phyloP scores from a whole-genome alignment of 2,888 invertebrate genomes.

The Orgyia antiqua region DNA sequence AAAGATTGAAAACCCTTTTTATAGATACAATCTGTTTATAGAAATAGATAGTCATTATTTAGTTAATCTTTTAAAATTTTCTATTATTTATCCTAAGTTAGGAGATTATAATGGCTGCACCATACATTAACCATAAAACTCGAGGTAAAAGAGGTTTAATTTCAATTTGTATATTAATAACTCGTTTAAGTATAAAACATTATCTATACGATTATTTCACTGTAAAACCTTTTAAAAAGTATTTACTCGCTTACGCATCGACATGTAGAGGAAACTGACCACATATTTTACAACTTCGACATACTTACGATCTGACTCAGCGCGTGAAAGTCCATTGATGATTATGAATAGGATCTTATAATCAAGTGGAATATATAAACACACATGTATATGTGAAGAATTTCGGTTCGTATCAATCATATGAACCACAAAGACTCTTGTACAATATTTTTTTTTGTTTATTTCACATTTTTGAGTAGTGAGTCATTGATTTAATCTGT shows the following conservation, averaged over 20 bases:
- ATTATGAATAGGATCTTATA: constrained; percentile 15
- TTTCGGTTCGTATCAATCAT: constrained; percentile 5
- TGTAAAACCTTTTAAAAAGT: background rate
- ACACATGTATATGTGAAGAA: background rate
- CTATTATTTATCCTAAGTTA: no score
- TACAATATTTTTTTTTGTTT: constrained; percentile 11
- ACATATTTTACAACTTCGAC: constrained; percentile 47
- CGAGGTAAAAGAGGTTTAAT: constrained; percentile 10
- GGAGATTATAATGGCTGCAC: no score
- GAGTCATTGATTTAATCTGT: constrained; percentile 19
- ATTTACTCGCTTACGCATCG: constrained; percentile 9
- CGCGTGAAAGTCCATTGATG: constrained; percentile 50
- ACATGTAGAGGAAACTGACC: constrained; percentile 37
- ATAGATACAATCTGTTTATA: no score
- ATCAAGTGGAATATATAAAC: constrained; percentile 9
- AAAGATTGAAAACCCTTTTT: no score
- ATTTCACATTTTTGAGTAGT: constrained; percentile 16
- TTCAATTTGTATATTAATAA: no score
- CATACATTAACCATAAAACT: constrained; percentile 15
- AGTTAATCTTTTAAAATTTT: no score
- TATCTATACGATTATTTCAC: no score
- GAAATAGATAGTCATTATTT: no score
- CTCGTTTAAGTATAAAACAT: no score
- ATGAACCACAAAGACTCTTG: constrained; percentile 9
- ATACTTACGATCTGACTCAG: constrained; percentile 62